phyloP scores from a whole-genome alignment of 64 coral and sea anemone genomes.

The Pachyseris speciosa region DNA sequence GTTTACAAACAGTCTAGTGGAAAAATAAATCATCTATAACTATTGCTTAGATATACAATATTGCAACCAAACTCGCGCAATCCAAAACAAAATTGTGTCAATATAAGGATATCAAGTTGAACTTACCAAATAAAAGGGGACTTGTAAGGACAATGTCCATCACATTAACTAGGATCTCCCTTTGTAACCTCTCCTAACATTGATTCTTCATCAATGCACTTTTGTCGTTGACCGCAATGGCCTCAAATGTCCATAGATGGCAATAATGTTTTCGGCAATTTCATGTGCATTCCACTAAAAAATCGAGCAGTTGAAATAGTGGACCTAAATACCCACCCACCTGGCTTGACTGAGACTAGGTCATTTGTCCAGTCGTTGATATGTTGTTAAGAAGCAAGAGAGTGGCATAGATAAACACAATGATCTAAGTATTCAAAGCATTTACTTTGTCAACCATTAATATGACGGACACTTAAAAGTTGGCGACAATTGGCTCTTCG shows the following conservation, averaged over 20 bases:
- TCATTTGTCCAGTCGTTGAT: background rate
- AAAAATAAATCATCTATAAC: background rate
- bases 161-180: background rate
- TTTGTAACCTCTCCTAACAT: constrained; percentile 27
- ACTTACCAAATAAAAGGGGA: background rate
- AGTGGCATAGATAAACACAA: too few relatives aligned
- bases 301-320: background rate
- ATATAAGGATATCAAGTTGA: background rate
- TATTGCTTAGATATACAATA: background rate
- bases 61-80: background rate
- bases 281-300: too few relatives aligned
- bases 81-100: background rate
- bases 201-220: background rate
- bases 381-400: too few relatives aligned
- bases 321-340: background rate
- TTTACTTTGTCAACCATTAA: too few relatives aligned
- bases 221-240: background rate
- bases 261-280: background rate
- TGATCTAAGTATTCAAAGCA: too few relatives aligned
- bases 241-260: background rate
- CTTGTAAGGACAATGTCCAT: background rate
- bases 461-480: too few relatives aligned
- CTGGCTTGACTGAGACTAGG: background rate
- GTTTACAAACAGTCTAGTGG: background rate
- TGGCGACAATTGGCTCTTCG: too few relatives aligned